Base-by-base conservation (phyloP, 2,113 vertebrate species). In the Hypomesus transpacificus region DNA sequence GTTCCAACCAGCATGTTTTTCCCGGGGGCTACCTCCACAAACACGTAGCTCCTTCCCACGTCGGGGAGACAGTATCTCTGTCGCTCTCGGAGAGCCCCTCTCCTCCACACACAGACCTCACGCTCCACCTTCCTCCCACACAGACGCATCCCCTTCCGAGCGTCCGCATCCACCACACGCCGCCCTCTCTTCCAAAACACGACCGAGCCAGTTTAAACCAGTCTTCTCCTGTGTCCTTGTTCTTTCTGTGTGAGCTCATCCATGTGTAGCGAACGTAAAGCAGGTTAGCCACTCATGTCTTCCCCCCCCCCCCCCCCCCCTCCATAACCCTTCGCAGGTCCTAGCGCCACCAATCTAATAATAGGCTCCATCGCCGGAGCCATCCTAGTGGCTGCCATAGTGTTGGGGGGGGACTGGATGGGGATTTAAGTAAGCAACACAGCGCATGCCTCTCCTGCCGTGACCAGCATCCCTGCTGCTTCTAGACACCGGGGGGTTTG, bases 381-480 rank as follows among this genome's bases (percentile, higher is more conserved):
- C 94, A 99, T 99, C 95, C 96, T 99, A 95, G 97, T 99, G 95
- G 96, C 97, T 91, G 97, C 97, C 92, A 98, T 99, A 98, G 97
- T 99, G 95, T 97, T 99, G 95, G 97, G 97, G 95, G 95, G 97
- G 97, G 92, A 99, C 97, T 94, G 97, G 97, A 96, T 99, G 97
- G 97, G 97, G 97, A 90, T 99, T 99, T 99, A 99, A 99, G 97
- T 99, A 99, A 99, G 97, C 94, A 95, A 92, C 82, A 85, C 73
- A 89, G 89, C 88, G 96, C 95, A 97, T 98, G 97, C 93, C 94
- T 96, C 94, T 93, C 94, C 92, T 91, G 91, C 80, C 80, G 86
- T 94, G 92, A 93, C 93, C 92, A 93, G 94, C 94, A 87, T 92
- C 92, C 94, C 91, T 95, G 87, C 94, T 94, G 95, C 95, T 96